Percentiles rank a stretch among this genome's conserved stretches.
These are phyloP conservation scores for Euzetes globulus DNA, from an alignment of 2,888 invertebrate genomes.

Conservation along the genomic window DNA sequence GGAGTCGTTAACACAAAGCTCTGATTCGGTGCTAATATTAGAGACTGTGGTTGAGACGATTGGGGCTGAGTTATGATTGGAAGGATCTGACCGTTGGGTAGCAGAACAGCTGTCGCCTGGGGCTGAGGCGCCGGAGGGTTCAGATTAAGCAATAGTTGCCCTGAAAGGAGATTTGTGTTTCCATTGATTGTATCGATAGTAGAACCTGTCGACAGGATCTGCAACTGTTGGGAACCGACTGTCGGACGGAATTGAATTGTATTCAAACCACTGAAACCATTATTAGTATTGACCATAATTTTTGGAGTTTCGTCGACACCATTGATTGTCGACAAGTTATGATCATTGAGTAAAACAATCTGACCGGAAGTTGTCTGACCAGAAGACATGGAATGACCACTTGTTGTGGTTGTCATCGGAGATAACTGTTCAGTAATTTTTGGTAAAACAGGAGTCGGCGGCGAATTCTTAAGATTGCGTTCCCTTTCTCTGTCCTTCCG, in stretches of 20 bases:
- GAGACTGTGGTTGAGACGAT: constrained; percentile 19
- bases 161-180: constrained; percentile 15
- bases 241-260: constrained; percentile 23
- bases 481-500: neutral
- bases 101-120: constrained; percentile 47
- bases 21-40: constrained; percentile 19
- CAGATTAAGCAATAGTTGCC: neutral
- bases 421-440: neutral
- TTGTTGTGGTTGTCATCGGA: neutral
- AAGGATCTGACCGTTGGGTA: constrained; percentile 49
- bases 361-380: neutral
- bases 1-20: constrained; percentile 24
- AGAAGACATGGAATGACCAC: neutral
- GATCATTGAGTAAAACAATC: neutral
- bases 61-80: constrained; percentile 49
- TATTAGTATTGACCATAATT: constrained; percentile 6
- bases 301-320: neutral
- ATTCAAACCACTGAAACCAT: constrained; percentile 3
- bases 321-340: neutral
- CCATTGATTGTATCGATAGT: neutral
- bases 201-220: neutral
- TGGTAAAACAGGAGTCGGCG: constrained; percentile 5
- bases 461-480: neutral
- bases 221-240: constrained; percentile 9
- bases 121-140: constrained; percentile 40